phyloP scores from a whole-genome alignment of 2,113 vertebrate species.

The Xenopus laevis region DNA sequence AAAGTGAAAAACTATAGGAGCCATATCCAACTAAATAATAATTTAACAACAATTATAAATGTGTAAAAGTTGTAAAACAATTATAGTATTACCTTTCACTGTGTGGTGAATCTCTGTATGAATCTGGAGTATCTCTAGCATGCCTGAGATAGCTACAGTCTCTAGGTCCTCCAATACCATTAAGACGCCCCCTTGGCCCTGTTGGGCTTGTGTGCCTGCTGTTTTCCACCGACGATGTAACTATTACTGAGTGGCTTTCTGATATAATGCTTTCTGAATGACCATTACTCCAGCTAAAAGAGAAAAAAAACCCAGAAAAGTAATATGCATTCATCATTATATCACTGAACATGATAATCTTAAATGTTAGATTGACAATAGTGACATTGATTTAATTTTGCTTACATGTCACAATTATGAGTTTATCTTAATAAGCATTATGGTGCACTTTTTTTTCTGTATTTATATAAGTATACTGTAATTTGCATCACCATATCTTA shows the following conservation, averaged over 20 bases:
- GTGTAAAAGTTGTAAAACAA: not conserved
- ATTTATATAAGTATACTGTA: no score
- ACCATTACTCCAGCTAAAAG: constrained; percentile 82
- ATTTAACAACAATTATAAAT: no score
- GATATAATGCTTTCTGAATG: constrained; percentile 80
- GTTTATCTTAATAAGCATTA: no score
- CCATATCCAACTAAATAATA: no score
- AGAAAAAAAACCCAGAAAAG: not conserved
- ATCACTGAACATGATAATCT: not conserved
- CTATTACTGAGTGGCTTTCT: constrained; percentile 78
- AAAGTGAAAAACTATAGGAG: no score
- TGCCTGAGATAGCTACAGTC: constrained; percentile 79
- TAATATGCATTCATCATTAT: not conserved
- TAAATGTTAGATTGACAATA: no score
- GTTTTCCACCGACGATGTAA: constrained; percentile 81
- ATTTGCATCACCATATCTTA: no score
- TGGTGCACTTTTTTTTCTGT: no score
- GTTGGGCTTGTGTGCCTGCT: constrained; percentile 75
- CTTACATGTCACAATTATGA: no score
- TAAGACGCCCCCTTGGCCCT: constrained; percentile 80
- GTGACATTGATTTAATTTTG: no score
- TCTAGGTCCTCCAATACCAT: constrained; percentile 74
- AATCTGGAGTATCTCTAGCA: constrained; percentile 77
- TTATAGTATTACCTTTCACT: constrained; percentile 80
- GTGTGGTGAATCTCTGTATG: constrained; percentile 84